Conservation (phyloP, 2,113 vertebrate genomes). For the Copsychus sechellarum region DNA sequence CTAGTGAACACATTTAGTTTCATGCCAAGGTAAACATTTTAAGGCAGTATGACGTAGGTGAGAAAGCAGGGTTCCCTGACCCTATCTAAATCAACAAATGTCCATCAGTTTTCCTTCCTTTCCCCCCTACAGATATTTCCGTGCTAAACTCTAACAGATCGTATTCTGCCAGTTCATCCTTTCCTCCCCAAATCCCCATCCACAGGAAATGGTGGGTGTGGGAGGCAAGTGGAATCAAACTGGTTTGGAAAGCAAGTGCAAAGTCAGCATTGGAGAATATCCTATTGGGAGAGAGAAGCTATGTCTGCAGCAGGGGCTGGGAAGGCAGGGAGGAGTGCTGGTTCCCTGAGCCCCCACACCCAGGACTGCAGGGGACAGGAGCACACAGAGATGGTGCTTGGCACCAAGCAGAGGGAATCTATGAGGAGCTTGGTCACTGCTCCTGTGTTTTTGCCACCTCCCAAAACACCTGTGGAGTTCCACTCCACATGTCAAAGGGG, state of each 20-base stretch:
- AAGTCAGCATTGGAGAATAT: neutral
- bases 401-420: fast-evolving
- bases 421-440: fast-evolving
- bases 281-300: too few relatives aligned
- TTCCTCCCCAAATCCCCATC: neutral
- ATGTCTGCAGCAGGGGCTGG: neutral
- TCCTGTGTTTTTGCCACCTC: neutral
- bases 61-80: neutral
- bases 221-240: neutral
- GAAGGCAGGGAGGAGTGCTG: neutral
- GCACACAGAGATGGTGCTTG: fast-evolving
- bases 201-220: neutral
- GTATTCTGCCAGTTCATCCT: neutral
- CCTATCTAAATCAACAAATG: neutral
- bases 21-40: neutral
- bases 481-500: neutral
- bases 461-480: neutral
- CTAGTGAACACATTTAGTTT: neutral
- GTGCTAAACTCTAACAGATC: neutral
- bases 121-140: neutral
- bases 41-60: neutral
- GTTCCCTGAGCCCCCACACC: neutral
- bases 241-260: neutral
- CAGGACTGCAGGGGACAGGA: neutral
- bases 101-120: neutral